Evolutionary conservation across 2,797 vertebrate genomes (phyloP).

Genomic region (Valencia hispanica): DNA sequence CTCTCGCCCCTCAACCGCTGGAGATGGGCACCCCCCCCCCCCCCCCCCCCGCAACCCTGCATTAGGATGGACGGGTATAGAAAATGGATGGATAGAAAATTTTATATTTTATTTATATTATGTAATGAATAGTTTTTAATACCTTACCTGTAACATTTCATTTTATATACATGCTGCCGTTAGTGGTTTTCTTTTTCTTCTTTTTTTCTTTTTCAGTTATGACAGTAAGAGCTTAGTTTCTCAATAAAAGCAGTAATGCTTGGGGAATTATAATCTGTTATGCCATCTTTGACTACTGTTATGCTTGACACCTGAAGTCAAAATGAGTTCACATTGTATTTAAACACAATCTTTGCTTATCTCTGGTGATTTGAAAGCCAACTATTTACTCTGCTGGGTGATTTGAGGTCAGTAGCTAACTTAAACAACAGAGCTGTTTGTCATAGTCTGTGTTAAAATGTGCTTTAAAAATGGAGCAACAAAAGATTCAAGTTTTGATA

Average conservation of each 20-base stretch:
- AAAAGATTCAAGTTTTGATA: not conserved
- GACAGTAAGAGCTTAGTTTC: not conserved
- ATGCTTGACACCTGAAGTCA: not conserved
- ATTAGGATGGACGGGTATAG: too few species aligned
- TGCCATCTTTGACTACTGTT: not conserved
- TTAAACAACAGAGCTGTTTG: not conserved
- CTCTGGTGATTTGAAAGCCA: not conserved
- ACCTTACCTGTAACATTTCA: not conserved
- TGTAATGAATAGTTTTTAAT: not conserved
- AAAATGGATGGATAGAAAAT: too few species aligned
- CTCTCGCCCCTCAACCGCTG: too few species aligned
- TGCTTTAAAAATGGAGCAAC: not conserved
- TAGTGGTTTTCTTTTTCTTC: not conserved
- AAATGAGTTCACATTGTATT: not conserved
- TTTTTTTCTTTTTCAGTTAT: not conserved
- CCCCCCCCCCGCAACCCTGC: too few species aligned
- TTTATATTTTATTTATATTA: not conserved
- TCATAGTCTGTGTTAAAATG: not conserved
- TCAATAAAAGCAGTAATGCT: not conserved
- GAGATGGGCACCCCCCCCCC: too few species aligned
- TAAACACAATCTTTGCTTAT: conserved; percentile 5
- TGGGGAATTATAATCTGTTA: not conserved
- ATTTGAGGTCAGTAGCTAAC: conserved; percentile 1
- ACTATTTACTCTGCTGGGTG: not conserved
- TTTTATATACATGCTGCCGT: not conserved